A percentile compares a stretch with the other conserved stretches of the same genome.
Conservation (phyloP, 30 jellyfish, hydroid and myxozoan genomes). For the Pseudorhiza aurosa region DNA sequence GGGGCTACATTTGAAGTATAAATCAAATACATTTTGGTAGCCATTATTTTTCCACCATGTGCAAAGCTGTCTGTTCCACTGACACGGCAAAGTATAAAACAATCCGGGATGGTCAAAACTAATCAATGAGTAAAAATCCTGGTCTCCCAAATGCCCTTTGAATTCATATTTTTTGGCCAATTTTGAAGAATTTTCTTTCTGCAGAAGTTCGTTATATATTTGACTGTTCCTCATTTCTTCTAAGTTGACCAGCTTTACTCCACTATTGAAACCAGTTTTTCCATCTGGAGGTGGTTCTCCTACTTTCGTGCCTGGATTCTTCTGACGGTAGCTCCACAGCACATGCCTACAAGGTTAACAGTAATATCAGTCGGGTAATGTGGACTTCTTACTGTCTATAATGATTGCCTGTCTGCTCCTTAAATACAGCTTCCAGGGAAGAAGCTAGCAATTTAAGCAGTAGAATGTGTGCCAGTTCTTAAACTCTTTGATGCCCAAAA, state of each 20-base stretch:
- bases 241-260: conserved; percentile 77
- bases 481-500: too few species aligned
- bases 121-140: conserved; percentile 77
- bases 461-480: too few species aligned
- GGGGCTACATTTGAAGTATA: conserved; percentile 67
- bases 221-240: conserved; percentile 75
- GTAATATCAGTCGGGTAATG: too few species aligned
- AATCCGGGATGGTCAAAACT: conserved; percentile 72
- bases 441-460: too few species aligned
- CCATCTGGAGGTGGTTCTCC: conserved; percentile 96
- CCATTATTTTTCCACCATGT: conserved; percentile 92
- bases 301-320: conserved; percentile 66
- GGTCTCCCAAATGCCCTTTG: conserved; percentile 96
- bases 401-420: too few species aligned
- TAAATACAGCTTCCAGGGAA: too few species aligned
- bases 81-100: conserved; percentile 90
- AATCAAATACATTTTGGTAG: conserved; percentile 71
- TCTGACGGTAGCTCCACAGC: conserved; percentile 59
- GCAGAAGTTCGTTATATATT: conserved; percentile 62
- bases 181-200: conserved; percentile 25
- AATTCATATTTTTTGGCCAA: conserved; percentile 75
- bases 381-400: too few species aligned
- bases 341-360: conserved; percentile 54
- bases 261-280: conserved; percentile 85
- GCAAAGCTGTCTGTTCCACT: conserved; percentile 96